Evolutionary conservation across 2,113 vertebrate genomes (phyloP).

Genomic region (Proterorhinus semilunaris): DNA sequence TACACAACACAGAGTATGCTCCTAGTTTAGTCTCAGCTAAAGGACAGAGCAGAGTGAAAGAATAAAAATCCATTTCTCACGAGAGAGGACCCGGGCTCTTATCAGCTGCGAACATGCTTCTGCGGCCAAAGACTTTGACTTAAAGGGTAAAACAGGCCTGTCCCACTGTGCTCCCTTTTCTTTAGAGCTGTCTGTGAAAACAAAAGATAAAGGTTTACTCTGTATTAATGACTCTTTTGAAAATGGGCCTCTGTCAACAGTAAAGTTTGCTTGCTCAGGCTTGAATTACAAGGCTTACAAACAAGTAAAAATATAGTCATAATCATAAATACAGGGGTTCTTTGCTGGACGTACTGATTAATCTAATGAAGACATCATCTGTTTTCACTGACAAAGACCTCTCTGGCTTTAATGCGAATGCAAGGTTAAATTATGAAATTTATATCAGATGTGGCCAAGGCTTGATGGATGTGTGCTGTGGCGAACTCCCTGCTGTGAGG

Average conservation of each 20-base stretch:
- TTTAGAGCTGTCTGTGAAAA: constrained; percentile 36
- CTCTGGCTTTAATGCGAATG: constrained; percentile 22
- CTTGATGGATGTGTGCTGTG: constrained; percentile 33
- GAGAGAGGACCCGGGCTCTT: constrained; percentile 49
- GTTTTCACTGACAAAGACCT: constrained; percentile 7
- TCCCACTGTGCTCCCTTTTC: constrained; percentile 10
- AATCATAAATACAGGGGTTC: constrained; percentile 23
- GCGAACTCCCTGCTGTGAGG: constrained; percentile 27
- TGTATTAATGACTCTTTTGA: constrained; percentile 37
- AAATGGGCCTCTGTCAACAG: constrained; percentile 17
- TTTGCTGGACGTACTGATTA: constrained; percentile 34
- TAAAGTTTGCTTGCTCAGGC: neutral
- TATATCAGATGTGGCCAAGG: constrained; percentile 27
- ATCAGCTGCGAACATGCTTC: constrained; percentile 67
- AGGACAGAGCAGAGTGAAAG: constrained; percentile 38
- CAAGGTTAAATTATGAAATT: constrained; percentile 15
- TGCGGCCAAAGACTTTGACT: constrained; percentile 54
- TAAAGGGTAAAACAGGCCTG: constrained; percentile 47
- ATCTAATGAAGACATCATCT: constrained; percentile 16
- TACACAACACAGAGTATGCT: constrained; percentile 28
- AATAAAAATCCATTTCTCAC: constrained; percentile 54
- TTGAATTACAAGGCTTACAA: constrained; percentile 1
- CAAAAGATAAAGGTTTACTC: constrained; percentile 38
- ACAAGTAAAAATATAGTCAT: constrained; percentile 27
- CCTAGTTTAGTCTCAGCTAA: constrained; percentile 28